Percentiles rank a stretch among this genome's conserved stretches.
Evolutionary conservation across 2,797 vertebrate genomes (phyloP).

Genomic region (Tiaroga cobitis): DNA sequence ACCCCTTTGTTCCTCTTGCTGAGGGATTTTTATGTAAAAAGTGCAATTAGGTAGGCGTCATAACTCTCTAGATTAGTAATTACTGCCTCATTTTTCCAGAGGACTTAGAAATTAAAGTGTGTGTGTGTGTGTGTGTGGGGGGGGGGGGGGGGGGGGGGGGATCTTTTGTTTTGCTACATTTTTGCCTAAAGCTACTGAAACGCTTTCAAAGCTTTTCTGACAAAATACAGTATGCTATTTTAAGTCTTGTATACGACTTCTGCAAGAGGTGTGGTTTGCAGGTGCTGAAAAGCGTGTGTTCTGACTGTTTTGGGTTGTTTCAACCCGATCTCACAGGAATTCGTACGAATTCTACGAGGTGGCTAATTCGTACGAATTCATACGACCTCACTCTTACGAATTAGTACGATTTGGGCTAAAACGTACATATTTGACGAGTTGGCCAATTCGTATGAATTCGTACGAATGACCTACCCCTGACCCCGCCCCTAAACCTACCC

Average conservation of each 20-base stretch:
- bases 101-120: slow-evolving; percentile 48
- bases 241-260: slow-evolving; percentile 1
- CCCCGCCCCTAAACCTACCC: no score
- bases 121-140: no score
- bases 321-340: no score
- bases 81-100: slow-evolving; percentile 58
- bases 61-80: slow-evolving; percentile 69
- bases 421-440: no score
- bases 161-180: slow-evolving; percentile 35
- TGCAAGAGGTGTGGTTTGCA: background rate
- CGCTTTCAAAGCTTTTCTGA: slow-evolving; percentile 37
- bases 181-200: slow-evolving; percentile 29
- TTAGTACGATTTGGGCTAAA: no score
- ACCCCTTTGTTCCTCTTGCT: slow-evolving; percentile 62
- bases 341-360: no score
- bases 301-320: background rate
- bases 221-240: background rate
- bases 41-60: slow-evolving; percentile 68
- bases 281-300: background rate
- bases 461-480: no score
- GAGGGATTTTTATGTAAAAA: slow-evolving; percentile 66
- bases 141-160: no score
- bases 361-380: no score
- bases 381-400: no score
- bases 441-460: no score